Conservation (phyloP, 2,113 vertebrate species). For the Cavia porcellus region DNA sequence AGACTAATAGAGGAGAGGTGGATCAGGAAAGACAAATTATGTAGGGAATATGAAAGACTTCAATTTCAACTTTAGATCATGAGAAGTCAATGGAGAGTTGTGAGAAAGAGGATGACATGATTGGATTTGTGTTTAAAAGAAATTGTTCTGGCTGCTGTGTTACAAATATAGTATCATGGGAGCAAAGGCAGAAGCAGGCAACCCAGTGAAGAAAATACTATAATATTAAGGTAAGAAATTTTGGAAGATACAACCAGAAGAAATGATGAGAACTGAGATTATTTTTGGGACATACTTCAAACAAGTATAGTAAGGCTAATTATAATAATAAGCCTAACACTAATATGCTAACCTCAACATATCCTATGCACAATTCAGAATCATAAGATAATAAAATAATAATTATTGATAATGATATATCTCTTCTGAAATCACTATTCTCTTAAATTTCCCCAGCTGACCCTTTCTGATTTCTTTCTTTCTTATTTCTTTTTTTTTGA, state of each 20-base stretch:
- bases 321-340: background rate
- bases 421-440: slow-evolving; percentile 39
- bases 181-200: background rate
- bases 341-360: background rate
- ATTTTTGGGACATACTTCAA: slow-evolving; percentile 29
- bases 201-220: background rate
- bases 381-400: slow-evolving; percentile 35
- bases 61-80: slow-evolving; percentile 11
- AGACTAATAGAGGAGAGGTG: background rate
- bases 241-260: background rate
- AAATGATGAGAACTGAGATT: slow-evolving; percentile 1
- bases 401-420: slow-evolving; percentile 4
- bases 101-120: background rate
- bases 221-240: slow-evolving; percentile 29
- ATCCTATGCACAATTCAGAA: background rate
- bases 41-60: background rate
- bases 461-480: background rate
- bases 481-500: too few relatives aligned
- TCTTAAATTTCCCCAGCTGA: background rate
- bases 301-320: background rate
- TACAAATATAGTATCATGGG: background rate
- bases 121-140: slow-evolving; percentile 33
- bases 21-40: background rate
- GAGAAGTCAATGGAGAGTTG: background rate
- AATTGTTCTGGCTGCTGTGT: background rate